Percentiles rank a stretch among this genome's conserved stretches.
These are phyloP conservation scores for Trichomycterus rosablanca DNA, from an alignment of 2,113 vertebrate species.

Conservation along the genomic window DNA sequence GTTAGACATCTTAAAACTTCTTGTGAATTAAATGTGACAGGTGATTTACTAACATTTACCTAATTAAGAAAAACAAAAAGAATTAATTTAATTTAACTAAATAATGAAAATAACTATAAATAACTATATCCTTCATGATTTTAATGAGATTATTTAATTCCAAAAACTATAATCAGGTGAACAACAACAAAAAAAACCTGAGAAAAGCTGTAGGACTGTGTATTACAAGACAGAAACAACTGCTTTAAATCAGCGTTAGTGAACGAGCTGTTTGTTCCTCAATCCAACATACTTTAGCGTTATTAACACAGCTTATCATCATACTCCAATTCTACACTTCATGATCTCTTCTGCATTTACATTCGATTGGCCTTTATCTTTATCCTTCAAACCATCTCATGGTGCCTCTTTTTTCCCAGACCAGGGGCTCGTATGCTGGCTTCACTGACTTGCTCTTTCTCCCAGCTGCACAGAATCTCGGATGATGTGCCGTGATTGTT, in stretches of 20 bases:
- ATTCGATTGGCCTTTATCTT: constrained; percentile 4
- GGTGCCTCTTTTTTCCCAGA: background rate
- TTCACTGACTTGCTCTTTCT: constrained; percentile 71
- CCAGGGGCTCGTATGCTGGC: background rate
- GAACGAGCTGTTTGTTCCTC: constrained; percentile 1
- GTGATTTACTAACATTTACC: too few relatives aligned
- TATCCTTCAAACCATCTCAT: background rate
- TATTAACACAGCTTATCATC: background rate
- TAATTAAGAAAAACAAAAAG: too few relatives aligned
- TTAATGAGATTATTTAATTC: too few relatives aligned
- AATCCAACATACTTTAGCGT: constrained; percentile 18
- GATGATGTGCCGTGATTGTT: constrained; percentile 79
- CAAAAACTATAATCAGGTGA: background rate
- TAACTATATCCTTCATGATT: too few relatives aligned
- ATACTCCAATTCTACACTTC: too few relatives aligned
- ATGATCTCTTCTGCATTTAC: constrained; percentile 3
- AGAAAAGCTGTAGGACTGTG: background rate
- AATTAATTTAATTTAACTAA: too few relatives aligned
- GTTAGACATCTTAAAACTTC: too few relatives aligned
- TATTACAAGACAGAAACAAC: too few relatives aligned
- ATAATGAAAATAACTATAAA: too few relatives aligned
- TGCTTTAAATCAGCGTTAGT: too few relatives aligned
- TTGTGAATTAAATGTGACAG: too few relatives aligned
- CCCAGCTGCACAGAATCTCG: constrained; percentile 74
- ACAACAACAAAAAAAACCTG: background rate